Evolutionary conservation across 2,888 invertebrate species (phyloP).

Genomic region (Belgica antarctica): DNA sequence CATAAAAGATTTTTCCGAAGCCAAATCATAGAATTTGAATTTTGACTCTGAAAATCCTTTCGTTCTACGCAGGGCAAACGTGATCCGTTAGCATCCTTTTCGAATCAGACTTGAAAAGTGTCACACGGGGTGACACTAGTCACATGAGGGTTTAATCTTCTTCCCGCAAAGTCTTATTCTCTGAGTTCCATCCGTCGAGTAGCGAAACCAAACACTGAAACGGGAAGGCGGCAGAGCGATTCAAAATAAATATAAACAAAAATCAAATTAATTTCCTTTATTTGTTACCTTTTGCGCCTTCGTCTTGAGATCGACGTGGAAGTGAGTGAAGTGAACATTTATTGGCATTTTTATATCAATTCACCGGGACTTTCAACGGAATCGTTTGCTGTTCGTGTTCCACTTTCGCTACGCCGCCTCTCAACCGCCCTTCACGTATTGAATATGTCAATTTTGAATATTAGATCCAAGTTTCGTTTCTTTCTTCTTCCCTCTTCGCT

Average conservation of each 20-base stretch:
- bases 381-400: not conserved
- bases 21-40: too few relatives aligned
- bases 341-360: constrained; percentile 24
- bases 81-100: too few relatives aligned
- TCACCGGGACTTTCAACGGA: constrained; percentile 7
- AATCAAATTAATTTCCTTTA: constrained; percentile 43
- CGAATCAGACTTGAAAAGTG: too few relatives aligned
- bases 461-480: constrained; percentile 18
- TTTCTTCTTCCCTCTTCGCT: constrained; percentile 1
- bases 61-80: too few relatives aligned
- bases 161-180: too few relatives aligned
- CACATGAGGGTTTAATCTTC: too few relatives aligned
- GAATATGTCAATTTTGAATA: constrained; percentile 40
- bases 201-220: not conserved
- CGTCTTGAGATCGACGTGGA: not conserved
- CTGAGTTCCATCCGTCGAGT: not conserved
- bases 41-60: too few relatives aligned
- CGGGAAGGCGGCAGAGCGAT: constrained; percentile 29
- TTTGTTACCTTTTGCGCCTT: constrained; percentile 15
- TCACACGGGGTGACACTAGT: too few relatives aligned
- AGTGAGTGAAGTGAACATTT: constrained; percentile 23
- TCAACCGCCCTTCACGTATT: constrained; percentile 23
- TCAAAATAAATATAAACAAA: constrained; percentile 43
- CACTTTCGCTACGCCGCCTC: too few relatives aligned
- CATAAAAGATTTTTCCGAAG: too few relatives aligned